Percentiles rank a stretch among this genome's conserved stretches.
Conservation (phyloP, 2,888 invertebrate species). For the Agrotis segetum region DNA sequence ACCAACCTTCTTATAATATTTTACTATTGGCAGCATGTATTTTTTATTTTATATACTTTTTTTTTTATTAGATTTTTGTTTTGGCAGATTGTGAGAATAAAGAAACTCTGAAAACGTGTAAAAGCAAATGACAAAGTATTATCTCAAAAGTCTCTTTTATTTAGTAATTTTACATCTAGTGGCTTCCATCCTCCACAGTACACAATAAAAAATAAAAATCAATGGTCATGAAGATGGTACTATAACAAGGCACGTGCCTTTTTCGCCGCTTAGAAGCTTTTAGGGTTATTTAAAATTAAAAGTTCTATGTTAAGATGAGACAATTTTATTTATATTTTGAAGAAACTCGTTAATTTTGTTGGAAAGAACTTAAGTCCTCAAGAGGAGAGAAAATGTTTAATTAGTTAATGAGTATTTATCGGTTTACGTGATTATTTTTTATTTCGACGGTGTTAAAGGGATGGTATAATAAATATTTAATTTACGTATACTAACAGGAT, state of each 20-base stretch:
- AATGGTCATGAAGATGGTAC: not conserved
- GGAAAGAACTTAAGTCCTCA: not conserved
- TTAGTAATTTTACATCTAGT: too few species aligned
- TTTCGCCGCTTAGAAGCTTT: slow-evolving; percentile 18
- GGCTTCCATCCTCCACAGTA: too few species aligned
- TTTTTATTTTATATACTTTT: too few species aligned
- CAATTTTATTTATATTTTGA: slow-evolving; percentile 26
- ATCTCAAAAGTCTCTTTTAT: too few species aligned
- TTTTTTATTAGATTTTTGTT: too few species aligned
- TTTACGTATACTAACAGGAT: not conserved
- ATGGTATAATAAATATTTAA: not conserved
- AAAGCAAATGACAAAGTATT: too few species aligned
- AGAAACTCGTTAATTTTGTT: slow-evolving; percentile 16
- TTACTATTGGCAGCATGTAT: too few species aligned
- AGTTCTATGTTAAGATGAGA: slow-evolving; percentile 18
- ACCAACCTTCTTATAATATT: too few species aligned
- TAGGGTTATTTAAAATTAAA: slow-evolving; percentile 21
- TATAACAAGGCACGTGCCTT: slow-evolving; percentile 23
- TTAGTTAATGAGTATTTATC: not conserved
- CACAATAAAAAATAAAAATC: not conserved
- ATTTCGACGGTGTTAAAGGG: not conserved
- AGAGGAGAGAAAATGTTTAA: not conserved
- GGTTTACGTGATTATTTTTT: not conserved
- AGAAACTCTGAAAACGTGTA: too few species aligned
- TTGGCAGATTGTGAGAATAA: too few species aligned